Percentiles rank a stretch among this genome's conserved stretches.
Conservation (phyloP, 2,113 vertebrate species). For the Chauna torquata region DNA sequence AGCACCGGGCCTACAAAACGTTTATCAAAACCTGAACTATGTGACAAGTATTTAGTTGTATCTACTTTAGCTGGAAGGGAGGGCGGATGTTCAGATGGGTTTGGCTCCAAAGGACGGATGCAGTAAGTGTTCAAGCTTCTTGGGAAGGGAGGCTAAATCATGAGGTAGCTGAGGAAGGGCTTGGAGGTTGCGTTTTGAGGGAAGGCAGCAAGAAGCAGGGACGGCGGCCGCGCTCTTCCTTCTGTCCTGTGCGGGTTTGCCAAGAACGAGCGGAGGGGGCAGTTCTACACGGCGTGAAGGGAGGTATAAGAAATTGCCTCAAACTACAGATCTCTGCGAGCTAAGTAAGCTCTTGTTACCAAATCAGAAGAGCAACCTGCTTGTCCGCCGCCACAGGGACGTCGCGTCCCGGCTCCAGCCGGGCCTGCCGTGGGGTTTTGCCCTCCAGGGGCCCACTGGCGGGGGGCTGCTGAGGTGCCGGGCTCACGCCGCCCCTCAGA, state of each 20-base stretch:
- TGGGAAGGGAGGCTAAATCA: not conserved
- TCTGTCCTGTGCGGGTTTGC: not conserved
- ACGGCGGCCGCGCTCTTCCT: not conserved
- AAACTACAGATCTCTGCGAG: rapidly evolving
- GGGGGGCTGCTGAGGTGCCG: not conserved
- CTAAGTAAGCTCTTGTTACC: not conserved
- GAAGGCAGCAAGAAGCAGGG: too few relatives aligned
- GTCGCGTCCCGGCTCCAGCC: not conserved
- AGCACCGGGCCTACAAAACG: not conserved
- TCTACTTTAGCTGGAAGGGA: not conserved
- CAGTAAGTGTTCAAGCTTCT: not conserved
- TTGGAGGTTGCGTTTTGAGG: not conserved
- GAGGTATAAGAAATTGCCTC: not conserved
- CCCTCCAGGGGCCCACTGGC: not conserved
- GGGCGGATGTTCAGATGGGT: not conserved
- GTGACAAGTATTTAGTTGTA: not conserved
- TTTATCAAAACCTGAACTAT: not conserved
- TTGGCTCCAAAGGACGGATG: not conserved
- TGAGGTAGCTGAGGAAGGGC: rapidly evolving
- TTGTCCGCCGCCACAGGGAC: not conserved
- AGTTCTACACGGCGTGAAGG: too few relatives aligned
- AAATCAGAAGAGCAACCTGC: not conserved
- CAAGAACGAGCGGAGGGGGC: not conserved
- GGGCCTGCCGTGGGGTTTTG: not conserved
- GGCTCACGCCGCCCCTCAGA: not conserved